A percentile compares a stretch with the other conserved stretches of the same genome.
phyloP scores from a whole-genome alignment of 2,113 vertebrate genomes.

The Gymnarchus niloticus region DNA sequence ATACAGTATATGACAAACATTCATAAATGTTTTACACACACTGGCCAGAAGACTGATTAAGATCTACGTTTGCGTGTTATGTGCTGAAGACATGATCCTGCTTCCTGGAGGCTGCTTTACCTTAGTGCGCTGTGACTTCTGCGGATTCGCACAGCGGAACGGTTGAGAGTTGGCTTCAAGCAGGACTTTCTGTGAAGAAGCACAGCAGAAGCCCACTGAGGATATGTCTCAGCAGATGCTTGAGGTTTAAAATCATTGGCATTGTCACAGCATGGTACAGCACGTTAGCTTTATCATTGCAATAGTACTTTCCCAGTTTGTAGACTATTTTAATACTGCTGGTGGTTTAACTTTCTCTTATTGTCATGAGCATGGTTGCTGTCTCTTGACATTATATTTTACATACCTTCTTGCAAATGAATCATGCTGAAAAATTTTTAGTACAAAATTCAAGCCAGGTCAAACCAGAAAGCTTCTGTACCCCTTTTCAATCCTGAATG shows the following conservation, averaged over 20 bases:
- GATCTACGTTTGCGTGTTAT: neutral
- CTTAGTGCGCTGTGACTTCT: constrained; percentile 60
- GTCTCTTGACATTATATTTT: neutral
- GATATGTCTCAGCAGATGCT: neutral
- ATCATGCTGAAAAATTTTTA: neutral
- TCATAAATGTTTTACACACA: neutral
- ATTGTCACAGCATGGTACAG: neutral
- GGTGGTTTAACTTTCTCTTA: too few species aligned
- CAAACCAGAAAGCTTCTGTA: neutral
- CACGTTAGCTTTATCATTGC: neutral
- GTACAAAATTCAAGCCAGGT: neutral
- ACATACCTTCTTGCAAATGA: neutral
- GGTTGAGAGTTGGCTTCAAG: constrained; percentile 63
- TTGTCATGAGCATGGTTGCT: too few species aligned
- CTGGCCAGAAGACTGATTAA: neutral
- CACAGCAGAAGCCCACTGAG: neutral
- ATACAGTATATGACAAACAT: neutral
- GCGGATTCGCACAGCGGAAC: constrained; percentile 61
- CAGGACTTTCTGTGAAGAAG: constrained; percentile 55
- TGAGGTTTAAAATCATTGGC: neutral
- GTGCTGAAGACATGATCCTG: neutral
- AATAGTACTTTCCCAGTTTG: too few species aligned
- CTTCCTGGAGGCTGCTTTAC: constrained; percentile 36
- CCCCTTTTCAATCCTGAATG: neutral
- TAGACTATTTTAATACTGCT: too few species aligned